Evolutionary conservation across 2,113 vertebrate genomes (phyloP).

Genomic region (Sorex fumeus): DNA sequence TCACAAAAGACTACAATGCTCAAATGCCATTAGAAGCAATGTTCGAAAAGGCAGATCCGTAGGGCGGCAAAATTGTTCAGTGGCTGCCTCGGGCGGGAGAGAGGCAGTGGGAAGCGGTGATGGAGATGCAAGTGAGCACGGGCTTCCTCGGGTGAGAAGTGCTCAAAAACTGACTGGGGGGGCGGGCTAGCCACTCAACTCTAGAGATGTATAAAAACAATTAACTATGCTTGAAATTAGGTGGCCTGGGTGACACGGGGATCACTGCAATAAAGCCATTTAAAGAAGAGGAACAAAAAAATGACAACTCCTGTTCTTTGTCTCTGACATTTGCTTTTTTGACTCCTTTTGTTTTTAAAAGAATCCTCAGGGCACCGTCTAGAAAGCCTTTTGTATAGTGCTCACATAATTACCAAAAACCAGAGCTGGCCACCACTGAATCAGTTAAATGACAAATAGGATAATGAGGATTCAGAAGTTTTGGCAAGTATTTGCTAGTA

Average conservation of each 20-base stretch:
- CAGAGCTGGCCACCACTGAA: not conserved
- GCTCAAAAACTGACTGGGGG: not conserved
- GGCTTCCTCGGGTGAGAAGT: not conserved
- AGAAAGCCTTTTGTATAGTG: not conserved
- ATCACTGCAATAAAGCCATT: not conserved
- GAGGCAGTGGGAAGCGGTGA: too few species aligned
- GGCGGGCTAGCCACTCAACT: not conserved
- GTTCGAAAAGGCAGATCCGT: not conserved
- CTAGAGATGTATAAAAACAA: not conserved
- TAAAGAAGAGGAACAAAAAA: not conserved
- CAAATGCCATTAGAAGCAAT: not conserved
- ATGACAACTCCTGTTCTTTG: too few species aligned
- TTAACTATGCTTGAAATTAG: not conserved
- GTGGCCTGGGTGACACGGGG: not conserved
- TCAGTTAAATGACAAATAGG: not conserved
- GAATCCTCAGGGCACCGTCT: not conserved
- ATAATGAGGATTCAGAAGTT: not conserved
- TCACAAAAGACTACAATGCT: not conserved
- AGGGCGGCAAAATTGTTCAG: not conserved
- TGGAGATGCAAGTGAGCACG: not conserved
- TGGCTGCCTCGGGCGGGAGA: not conserved
- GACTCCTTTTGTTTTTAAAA: constrained; percentile 29
- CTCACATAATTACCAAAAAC: constrained; percentile 55
- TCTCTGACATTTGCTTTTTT: not conserved
- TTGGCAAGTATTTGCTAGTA: not conserved